phyloP scores from a whole-genome alignment of 2,113 vertebrate species.

The Recurvirostra avosetta region DNA sequence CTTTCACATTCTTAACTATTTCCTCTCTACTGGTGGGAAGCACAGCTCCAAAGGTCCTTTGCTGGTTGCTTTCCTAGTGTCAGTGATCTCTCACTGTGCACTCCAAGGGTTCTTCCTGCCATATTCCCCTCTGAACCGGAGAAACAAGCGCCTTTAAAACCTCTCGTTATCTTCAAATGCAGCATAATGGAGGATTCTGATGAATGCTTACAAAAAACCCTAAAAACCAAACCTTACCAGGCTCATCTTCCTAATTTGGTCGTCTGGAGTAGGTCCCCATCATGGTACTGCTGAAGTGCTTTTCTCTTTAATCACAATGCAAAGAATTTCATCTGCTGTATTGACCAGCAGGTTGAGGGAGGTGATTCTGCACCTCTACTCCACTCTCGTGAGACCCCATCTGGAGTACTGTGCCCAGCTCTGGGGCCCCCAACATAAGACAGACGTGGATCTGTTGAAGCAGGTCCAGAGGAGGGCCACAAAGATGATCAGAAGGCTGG shows the following conservation, averaged over 20 bases:
- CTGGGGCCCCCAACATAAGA: background rate
- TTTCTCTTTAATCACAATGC: background rate
- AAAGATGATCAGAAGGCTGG: background rate
- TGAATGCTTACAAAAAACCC: background rate
- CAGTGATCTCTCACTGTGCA: background rate
- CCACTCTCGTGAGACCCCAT: background rate
- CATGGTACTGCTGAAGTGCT: background rate
- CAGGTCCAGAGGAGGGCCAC: background rate
- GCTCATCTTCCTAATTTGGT: background rate
- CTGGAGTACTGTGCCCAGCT: background rate
- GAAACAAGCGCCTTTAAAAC: background rate
- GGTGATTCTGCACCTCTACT: background rate
- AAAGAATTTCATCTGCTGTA: background rate
- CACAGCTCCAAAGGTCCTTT: background rate
- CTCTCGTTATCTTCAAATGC: background rate
- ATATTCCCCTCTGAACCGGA: background rate
- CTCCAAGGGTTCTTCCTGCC: background rate
- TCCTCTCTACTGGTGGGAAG: background rate
- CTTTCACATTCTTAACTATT: background rate
- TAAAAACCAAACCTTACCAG: accelerated
- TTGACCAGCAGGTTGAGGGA: background rate
- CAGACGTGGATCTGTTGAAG: background rate
- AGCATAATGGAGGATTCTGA: background rate
- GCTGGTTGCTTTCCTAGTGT: background rate
- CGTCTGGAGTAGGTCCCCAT: background rate